phyloP scores from a whole-genome alignment of 1,140 invertebrate genomes.

The Nomia melanderi region DNA sequence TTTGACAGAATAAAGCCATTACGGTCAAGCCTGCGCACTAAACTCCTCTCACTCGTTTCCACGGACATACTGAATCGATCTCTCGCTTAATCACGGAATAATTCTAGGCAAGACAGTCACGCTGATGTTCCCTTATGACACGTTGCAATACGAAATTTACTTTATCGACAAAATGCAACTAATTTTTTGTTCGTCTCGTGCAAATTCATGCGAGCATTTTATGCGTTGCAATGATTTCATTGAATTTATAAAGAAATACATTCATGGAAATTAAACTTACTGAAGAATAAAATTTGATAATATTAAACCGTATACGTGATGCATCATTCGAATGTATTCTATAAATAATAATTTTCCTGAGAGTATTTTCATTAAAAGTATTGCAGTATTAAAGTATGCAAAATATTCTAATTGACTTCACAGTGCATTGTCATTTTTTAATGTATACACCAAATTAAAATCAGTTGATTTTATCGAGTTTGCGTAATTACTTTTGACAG shows the following conservation, averaged over 20 bases:
- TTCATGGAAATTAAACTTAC: neutral
- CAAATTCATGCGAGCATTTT: too few species aligned
- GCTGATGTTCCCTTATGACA: too few species aligned
- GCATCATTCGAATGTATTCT: too few species aligned
- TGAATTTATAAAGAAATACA: neutral
- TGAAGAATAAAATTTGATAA: too few species aligned
- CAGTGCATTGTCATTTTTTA: too few species aligned
- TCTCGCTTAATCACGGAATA: conserved; percentile 36
- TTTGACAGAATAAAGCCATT: conserved; percentile 41
- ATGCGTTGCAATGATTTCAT: too few species aligned
- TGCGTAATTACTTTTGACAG: neutral
- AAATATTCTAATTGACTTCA: too few species aligned
- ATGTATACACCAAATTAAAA: neutral
- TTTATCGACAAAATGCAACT: conserved; percentile 19
- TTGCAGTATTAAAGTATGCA: too few species aligned
- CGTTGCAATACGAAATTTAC: neutral
- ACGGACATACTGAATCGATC: conserved; percentile 56
- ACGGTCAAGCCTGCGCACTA: conserved; percentile 28
- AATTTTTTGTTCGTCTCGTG: neutral
- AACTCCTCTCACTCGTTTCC: conserved; percentile 26
- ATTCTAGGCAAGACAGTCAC: neutral
- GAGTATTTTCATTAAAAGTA: too few species aligned
- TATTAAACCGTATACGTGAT: too few species aligned
- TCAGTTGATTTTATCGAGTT: conserved; percentile 1
- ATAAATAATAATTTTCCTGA: too few species aligned